phyloP scores from a whole-genome alignment of 2,113 vertebrate species.

The Neolamprologus cancellatus region DNA sequence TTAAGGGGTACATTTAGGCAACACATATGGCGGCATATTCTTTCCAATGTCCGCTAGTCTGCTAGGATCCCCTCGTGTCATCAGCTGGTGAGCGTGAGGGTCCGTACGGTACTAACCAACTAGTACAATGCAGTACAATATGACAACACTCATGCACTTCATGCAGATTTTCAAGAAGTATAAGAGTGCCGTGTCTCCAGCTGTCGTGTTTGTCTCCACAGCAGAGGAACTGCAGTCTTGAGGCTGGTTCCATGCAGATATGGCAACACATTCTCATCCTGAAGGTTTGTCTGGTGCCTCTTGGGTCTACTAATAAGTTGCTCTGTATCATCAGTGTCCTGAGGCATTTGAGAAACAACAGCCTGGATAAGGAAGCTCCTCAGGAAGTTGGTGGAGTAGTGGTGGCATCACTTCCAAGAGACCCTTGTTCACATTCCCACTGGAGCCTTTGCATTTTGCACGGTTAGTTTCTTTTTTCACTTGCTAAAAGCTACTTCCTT shows the following conservation, averaged over 20 bases:
- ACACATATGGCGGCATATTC: neutral
- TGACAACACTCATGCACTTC: neutral
- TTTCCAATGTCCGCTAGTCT: neutral
- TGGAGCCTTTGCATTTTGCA: neutral
- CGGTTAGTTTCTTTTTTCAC: neutral
- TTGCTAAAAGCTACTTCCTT: neutral
- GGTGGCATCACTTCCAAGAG: neutral
- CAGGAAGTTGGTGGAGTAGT: neutral
- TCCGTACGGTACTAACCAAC: fast-evolving
- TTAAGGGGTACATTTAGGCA: neutral
- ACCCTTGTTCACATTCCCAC: neutral
- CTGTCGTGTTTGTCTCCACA: fast-evolving
- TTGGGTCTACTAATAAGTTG: neutral
- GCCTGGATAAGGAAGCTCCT: neutral
- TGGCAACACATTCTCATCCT: neutral
- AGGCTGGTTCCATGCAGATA: neutral
- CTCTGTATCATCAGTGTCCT: neutral
- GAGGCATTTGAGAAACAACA: neutral
- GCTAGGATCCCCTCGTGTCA: neutral
- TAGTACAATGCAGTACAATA: neutral
- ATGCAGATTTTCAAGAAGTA: neutral
- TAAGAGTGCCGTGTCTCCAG: neutral
- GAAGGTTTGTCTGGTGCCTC: neutral
- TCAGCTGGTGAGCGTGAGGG: neutral
- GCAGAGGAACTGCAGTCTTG: neutral